Conservation (phyloP, 1,140 invertebrate genomes). For the Penaeus japonicus region DNA sequence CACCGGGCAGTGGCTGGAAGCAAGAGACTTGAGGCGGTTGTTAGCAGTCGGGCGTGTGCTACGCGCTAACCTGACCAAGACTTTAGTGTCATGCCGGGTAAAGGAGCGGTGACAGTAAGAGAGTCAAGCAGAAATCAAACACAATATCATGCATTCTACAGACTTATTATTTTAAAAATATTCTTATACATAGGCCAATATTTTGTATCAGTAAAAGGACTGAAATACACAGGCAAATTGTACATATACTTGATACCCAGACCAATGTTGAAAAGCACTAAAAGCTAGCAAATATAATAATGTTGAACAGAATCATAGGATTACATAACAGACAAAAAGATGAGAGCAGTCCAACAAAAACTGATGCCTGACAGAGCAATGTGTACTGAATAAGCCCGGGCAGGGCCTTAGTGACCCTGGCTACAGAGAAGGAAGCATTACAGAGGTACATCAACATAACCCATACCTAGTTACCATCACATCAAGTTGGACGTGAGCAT, state of each 20-base stretch:
- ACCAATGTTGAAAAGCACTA: constrained; percentile 59
- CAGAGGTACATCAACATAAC: constrained; percentile 56
- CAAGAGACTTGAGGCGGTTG: constrained; percentile 49
- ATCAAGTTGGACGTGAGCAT: constrained; percentile 58
- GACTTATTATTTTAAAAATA: constrained; percentile 60
- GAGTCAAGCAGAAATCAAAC: constrained; percentile 60
- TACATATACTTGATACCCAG: constrained; percentile 59
- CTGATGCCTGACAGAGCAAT: constrained; percentile 54
- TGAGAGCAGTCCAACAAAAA: constrained; percentile 58
- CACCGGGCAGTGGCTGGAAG: constrained; percentile 47
- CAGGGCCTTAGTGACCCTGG: constrained; percentile 35
- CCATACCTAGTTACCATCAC: constrained; percentile 57
- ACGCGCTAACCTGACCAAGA: constrained; percentile 54
- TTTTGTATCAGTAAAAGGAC: constrained; percentile 59
- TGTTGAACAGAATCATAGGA: constrained; percentile 58
- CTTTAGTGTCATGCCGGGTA: constrained; percentile 58
- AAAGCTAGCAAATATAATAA: constrained; percentile 59
- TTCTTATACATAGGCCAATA: constrained; percentile 60
- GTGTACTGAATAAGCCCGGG: constrained; percentile 54
- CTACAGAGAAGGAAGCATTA: constrained; percentile 54
- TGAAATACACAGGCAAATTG: constrained; percentile 58
- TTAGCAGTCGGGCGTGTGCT: constrained; percentile 49
- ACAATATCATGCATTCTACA: constrained; percentile 61
- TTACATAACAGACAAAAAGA: constrained; percentile 59
- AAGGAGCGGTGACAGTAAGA: constrained; percentile 57